Evolutionary conservation across 2,888 invertebrate species (phyloP), one percentile per base, ranked within the genome.

Genomic region (Cosmopolites sordidus): DNA sequence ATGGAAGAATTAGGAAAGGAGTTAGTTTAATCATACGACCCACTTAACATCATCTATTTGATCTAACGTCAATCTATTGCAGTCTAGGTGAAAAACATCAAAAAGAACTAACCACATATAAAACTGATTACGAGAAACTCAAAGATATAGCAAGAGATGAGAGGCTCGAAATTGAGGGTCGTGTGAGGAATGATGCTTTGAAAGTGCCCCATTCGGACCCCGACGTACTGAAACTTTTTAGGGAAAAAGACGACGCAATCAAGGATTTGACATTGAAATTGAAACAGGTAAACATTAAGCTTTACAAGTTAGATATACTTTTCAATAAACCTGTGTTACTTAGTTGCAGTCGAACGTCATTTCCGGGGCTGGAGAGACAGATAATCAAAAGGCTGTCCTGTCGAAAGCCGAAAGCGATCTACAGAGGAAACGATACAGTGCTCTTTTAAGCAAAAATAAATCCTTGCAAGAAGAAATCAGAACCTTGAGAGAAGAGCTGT

Each of bases 71-170:
- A 4, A 5, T 22, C 22, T 38, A n/a, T 43, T 53, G 15, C 29
- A 75, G 84, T 65, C 67, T 83, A 43, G 81, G 83, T 63, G 79
- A 81, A 56, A 78, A 83, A 48, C 83, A 86, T 67, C 77, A 76
- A 61, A 76, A 78, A 57, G 85, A 84, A 71, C 75, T 84, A 16
- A 78, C 78, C 15, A 79, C 79, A 15, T 86, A 84, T 62, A 82
- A 83, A 64, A 77, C 76, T 2, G 85, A 85, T 65, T 78, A 80
- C 38, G 78, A 81, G 48, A 84, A 83, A 62, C 30, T 64, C 12
- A 64, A 51, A 30, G 62, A 64, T 16, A 55, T 64, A 6, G 59
- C 58, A 6, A 61, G 60, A 43, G 64, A 64, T 18, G 62, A 62
- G 11, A 42, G 27, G 14, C 12, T 39, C 1, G 33, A 29, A 37